Conservation (phyloP, 2,888 invertebrate genomes). For the Melanargia galathea region DNA sequence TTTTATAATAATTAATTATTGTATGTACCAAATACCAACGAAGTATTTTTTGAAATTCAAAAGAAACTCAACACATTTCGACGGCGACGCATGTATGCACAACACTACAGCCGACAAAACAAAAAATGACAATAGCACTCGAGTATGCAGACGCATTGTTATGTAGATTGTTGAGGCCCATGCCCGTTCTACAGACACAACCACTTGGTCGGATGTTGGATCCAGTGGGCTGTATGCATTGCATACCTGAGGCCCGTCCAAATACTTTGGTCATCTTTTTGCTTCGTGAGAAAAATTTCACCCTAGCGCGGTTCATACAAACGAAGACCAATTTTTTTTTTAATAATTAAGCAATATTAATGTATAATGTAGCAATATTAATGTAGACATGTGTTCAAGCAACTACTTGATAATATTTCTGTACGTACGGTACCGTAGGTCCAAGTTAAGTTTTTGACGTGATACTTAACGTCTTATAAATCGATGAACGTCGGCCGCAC, state of each 20-base stretch:
- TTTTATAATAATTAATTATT: too few relatives aligned
- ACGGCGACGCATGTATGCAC: neutral
- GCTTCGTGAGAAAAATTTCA: neutral
- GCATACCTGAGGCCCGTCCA: neutral
- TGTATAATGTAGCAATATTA: too few relatives aligned
- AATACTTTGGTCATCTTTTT: neutral
- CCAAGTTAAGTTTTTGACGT: too few relatives aligned
- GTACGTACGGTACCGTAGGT: too few relatives aligned
- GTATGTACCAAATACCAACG: too few relatives aligned
- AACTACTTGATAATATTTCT: too few relatives aligned
- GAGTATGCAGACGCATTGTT: slow-evolving; percentile 23
- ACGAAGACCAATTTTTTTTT: too few relatives aligned
- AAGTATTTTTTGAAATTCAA: neutral
- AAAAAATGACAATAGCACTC: slow-evolving; percentile 12
- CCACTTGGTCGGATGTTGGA: neutral
- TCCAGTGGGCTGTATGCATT: neutral
- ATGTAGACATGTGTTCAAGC: too few relatives aligned
- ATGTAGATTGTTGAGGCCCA: slow-evolving; percentile 20
- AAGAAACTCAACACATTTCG: neutral
- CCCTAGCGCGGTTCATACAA: too few relatives aligned
- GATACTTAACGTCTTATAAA: too few relatives aligned
- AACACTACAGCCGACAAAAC: slow-evolving; percentile 4
- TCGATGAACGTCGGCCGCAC: too few relatives aligned
- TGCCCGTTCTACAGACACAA: slow-evolving; percentile 14
- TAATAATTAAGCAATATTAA: too few relatives aligned